Percentiles rank a stretch among this genome's conserved stretches.
phyloP scores from a whole-genome alignment of 1,140 invertebrate species.

The Drosophila orena region DNA sequence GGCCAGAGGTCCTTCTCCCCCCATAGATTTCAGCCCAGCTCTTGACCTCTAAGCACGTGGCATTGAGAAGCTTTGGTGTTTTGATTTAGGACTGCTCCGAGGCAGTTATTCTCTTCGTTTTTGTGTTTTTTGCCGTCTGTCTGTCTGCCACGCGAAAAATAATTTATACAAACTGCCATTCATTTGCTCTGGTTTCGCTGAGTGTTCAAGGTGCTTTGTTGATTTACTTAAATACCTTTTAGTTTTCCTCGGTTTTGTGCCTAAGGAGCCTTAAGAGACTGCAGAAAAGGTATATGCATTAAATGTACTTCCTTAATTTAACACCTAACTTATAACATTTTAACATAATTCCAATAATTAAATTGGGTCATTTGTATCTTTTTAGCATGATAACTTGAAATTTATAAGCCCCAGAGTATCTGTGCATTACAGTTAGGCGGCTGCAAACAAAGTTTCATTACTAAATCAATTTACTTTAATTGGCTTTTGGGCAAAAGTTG shows the following conservation, averaged over 20 bases:
- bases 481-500: slow-evolving; percentile 28
- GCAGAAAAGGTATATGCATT: background rate
- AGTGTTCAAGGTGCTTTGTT: slow-evolving; percentile 60
- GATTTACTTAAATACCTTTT: slow-evolving; percentile 71
- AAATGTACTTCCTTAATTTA: no score
- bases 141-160: slow-evolving; percentile 62
- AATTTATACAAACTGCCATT: slow-evolving; percentile 76
- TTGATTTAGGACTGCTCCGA: slow-evolving; percentile 63
- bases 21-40: slow-evolving; percentile 71
- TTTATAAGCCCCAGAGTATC: background rate
- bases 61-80: slow-evolving; percentile 66
- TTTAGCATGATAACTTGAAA: no score
- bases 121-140: slow-evolving; percentile 35
- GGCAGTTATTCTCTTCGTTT: slow-evolving; percentile 40
- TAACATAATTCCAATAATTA: no score
- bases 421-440: no score
- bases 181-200: slow-evolving; percentile 65
- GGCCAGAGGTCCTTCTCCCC: slow-evolving; percentile 7
- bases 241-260: slow-evolving; percentile 33
- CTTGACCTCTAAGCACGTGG: slow-evolving; percentile 66
- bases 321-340: no score
- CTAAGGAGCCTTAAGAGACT: background rate
- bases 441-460: slow-evolving; percentile 1
- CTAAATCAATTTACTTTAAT: slow-evolving; percentile 49
- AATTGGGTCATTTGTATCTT: no score